Evolutionary conservation across 92 coral and sea anemone species (phyloP).

Genomic region (Parazoanthus atlanticus): DNA sequence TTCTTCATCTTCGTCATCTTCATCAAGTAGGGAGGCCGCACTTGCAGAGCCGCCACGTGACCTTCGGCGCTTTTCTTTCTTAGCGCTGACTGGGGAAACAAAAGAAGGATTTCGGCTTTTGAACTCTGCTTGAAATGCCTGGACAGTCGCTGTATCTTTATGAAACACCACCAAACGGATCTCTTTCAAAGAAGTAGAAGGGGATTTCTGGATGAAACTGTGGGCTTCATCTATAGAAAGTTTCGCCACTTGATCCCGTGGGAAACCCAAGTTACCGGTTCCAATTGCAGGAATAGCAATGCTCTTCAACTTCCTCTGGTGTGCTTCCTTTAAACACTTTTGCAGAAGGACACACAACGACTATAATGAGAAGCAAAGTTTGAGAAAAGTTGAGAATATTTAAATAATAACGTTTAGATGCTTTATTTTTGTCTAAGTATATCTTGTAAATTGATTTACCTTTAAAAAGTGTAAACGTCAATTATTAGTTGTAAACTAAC

Average conservation of each 20-base stretch:
- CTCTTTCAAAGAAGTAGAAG: constrained; percentile 52
- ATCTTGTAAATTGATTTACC: too few species aligned
- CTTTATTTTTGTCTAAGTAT: too few species aligned
- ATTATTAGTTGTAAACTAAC: too few species aligned
- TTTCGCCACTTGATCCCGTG: constrained; percentile 60
- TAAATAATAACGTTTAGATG: not conserved
- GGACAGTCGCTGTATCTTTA: constrained; percentile 62
- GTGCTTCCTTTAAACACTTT: constrained; percentile 53
- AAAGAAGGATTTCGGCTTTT: not conserved
- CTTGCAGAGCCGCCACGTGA: not conserved
- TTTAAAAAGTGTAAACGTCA: too few species aligned
- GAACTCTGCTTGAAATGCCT: constrained; percentile 73
- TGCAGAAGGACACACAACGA: constrained; percentile 53
- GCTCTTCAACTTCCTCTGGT: constrained; percentile 49
- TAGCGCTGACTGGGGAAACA: not conserved
- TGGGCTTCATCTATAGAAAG: constrained; percentile 68
- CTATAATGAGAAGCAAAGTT: constrained; percentile 19
- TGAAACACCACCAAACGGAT: constrained; percentile 78
- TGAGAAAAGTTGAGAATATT: not conserved
- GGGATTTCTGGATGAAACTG: constrained; percentile 45
- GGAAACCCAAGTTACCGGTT: constrained; percentile 72
- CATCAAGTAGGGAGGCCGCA: not conserved
- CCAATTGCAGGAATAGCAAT: constrained; percentile 88
- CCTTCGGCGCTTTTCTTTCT: constrained; percentile 3
- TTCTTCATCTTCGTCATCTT: constrained; percentile 17